A percentile compares a stretch with the other conserved stretches of the same genome.
Evolutionary conservation across 2,888 invertebrate species (phyloP).

Genomic region (Cataglyphis livida): DNA sequence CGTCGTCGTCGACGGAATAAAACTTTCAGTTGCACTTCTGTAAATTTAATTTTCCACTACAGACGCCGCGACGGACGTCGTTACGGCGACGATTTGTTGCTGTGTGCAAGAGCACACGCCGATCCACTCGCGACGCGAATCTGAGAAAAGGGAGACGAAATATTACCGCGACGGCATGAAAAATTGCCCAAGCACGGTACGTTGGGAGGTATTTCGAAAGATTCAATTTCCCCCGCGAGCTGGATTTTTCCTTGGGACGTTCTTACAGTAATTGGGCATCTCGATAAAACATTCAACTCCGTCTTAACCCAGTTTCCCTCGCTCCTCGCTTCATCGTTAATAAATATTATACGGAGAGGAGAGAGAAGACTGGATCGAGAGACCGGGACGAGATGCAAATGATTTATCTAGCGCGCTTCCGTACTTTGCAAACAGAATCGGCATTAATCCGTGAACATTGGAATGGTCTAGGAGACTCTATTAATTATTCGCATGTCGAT

Average conservation of each 20-base stretch:
- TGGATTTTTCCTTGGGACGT: conserved; percentile 65
- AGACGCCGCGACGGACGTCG: conserved; percentile 28
- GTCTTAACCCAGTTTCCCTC: conserved; percentile 54
- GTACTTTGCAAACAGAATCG: conserved; percentile 37
- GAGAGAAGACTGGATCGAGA: neutral
- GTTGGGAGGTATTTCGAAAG: conserved; percentile 45
- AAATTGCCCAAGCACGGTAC: conserved; percentile 34
- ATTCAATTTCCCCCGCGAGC: conserved; percentile 49
- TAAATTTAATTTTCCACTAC: conserved; percentile 47
- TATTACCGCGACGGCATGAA: conserved; percentile 48
- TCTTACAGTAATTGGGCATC: conserved; percentile 71
- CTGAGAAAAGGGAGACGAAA: conserved; percentile 50
- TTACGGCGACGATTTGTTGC: conserved; percentile 56
- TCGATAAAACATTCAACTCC: conserved; percentile 61
- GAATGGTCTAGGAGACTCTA: neutral
- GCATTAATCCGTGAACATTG: conserved; percentile 13
- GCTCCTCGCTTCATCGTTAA: conserved; percentile 42
- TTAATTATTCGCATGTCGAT: conserved; percentile 31
- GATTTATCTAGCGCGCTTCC: conserved; percentile 42
- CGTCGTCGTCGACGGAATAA: conserved; percentile 42
- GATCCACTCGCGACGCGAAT: conserved; percentile 50
- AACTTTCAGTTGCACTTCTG: conserved; percentile 51
- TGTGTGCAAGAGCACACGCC: conserved; percentile 32
- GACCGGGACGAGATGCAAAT: conserved; percentile 19
- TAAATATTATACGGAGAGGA: conserved; percentile 43